Evolutionary conservation across 2,888 invertebrate genomes (phyloP).

Genomic region (Ectobius pallidus): DNA sequence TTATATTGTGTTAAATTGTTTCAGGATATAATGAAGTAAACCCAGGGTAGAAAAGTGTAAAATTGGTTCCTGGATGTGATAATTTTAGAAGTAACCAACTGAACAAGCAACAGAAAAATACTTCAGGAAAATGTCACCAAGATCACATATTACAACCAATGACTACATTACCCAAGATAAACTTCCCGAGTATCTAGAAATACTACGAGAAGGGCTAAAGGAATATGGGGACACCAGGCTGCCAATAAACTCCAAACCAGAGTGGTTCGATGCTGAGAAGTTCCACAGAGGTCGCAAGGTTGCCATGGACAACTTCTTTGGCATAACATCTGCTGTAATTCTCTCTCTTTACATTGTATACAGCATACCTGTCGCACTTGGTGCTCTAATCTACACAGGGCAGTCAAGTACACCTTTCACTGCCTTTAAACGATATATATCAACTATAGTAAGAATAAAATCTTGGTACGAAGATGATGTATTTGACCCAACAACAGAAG

Average conservation of each 20-base stretch:
- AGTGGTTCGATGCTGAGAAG: constrained; percentile 56
- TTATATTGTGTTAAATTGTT: too few species aligned
- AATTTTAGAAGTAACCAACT: too few species aligned
- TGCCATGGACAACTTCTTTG: constrained; percentile 53
- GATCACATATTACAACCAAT: too few species aligned
- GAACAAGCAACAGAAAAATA: too few species aligned
- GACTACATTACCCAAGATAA: too few species aligned
- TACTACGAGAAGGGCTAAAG: constrained; percentile 25
- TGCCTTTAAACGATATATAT: constrained; percentile 52
- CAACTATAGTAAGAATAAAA: constrained; percentile 55
- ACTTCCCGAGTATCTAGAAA: constrained; percentile 26
- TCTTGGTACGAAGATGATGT: constrained; percentile 59
- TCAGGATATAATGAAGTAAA: too few species aligned
- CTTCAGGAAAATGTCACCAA: too few species aligned
- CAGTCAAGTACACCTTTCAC: constrained; percentile 57
- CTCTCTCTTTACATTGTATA: constrained; percentile 55
- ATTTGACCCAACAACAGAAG: constrained; percentile 55
- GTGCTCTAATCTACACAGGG: constrained; percentile 57
- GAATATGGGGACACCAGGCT: constrained; percentile 47
- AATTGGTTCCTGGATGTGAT: too few species aligned
- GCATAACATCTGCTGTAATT: constrained; percentile 52
- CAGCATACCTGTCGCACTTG: constrained; percentile 53
- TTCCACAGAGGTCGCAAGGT: constrained; percentile 57
- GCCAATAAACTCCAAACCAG: constrained; percentile 49
- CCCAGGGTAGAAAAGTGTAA: too few species aligned